Base-by-base conservation (phyloP, 1,140 invertebrate species). In the Ladona fulva region DNA sequence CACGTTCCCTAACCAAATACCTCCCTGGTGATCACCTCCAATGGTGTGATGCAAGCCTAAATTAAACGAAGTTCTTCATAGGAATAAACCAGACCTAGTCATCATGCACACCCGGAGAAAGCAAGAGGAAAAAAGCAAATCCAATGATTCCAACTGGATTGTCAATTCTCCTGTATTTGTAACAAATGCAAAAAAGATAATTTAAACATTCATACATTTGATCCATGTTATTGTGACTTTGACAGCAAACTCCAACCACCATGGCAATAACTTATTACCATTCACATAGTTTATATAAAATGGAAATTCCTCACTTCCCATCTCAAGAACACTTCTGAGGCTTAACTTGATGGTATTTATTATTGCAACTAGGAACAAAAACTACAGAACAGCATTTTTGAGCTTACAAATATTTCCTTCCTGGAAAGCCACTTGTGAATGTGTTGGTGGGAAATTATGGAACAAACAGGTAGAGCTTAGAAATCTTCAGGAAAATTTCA, bases 361-460 rank as follows among this genome's bases (percentile, higher is more conserved):
- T 66, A 66, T 12, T 6, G 52, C 52, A 66, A 19, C 52, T 19
- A 66, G 52, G 52, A 22, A 66, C 52, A 66, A 66, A 66, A 66
- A 6, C 52, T 66, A 66, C 52, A 66, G 52, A 66, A 66, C 52
- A 66, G 52, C 52, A 66, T 66, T 66, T 66, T 66, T 66, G 52
- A 66, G 52, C 52, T 66, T 66, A 66, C 52, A 66, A 66, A 66
- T 66, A 66, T 22, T 22, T 37, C n/a, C 16, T 66, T 66, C 12
- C 1, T 66, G 3, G 52, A 16, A 66, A 66, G 5, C n/a, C 52
- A 66, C 52, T 66, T 22, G 52, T 19, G 12, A 66, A 66, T 22
- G 3, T 66, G 52, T 66, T 66, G 52, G 12, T 66, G 52, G 52
- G 52, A 66, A 19, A 22, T 6, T 19, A 66, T 66, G 3, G 52